phyloP scores from a whole-genome alignment of 2,797 vertebrate genomes.

The Tamandua tetradactyla region DNA sequence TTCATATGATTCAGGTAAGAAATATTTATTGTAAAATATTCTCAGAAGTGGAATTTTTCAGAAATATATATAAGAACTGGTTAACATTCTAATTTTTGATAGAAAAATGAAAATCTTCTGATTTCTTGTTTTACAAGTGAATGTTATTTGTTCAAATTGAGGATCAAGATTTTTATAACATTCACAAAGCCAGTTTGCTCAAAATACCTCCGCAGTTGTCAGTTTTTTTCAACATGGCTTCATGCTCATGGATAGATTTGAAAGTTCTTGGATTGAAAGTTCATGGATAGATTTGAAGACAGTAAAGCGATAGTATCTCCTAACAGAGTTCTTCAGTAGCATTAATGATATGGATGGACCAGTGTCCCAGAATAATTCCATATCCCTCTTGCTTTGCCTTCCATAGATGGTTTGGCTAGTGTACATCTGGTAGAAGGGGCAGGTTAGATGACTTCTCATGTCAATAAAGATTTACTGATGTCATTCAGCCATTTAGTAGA shows the following conservation, averaged over 20 bases:
- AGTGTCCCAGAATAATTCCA: neutral
- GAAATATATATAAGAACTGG: neutral
- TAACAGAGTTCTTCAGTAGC: neutral
- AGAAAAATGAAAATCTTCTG: conserved; percentile 26
- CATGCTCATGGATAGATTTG: neutral
- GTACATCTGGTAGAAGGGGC: neutral
- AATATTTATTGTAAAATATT: conserved; percentile 56
- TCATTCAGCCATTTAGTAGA: neutral
- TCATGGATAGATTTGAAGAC: neutral
- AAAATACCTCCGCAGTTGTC: neutral
- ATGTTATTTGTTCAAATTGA: neutral
- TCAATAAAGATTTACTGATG: neutral
- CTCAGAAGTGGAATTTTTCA: conserved; percentile 56
- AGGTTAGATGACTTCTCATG: neutral
- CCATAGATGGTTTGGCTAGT: neutral
- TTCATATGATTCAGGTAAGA: conserved; percentile 97
- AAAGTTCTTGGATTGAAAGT: neutral
- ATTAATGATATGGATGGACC: neutral
- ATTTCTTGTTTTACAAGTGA: conserved; percentile 53
- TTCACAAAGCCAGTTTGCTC: neutral
- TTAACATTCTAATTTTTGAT: neutral
- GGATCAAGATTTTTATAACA: neutral
- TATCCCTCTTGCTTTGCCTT: neutral
- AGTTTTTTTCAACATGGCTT: neutral
- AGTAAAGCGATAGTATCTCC: neutral